Evolutionary conservation across 2,113 vertebrate genomes (phyloP).

Genomic region (Brachyhypopomus occidentalis): DNA sequence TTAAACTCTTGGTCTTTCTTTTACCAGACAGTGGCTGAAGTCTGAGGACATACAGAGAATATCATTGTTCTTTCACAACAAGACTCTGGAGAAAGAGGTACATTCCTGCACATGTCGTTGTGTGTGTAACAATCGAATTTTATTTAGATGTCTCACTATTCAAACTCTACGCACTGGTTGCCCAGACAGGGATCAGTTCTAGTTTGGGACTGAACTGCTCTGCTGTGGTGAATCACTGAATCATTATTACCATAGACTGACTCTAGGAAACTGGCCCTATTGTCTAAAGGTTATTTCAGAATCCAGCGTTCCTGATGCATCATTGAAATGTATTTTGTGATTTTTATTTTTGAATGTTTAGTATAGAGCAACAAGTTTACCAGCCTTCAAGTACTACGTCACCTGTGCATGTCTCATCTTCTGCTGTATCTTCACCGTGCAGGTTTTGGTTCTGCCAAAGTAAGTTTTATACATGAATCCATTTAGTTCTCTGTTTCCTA

Average conservation of each 20-base stretch:
- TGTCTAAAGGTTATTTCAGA: not conserved
- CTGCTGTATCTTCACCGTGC: conserved; percentile 93
- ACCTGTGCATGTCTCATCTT: conserved; percentile 95
- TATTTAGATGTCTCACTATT: not conserved
- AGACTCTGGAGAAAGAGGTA: conserved; percentile 94
- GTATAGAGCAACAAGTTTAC: conserved; percentile 92
- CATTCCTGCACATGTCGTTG: conserved; percentile 10
- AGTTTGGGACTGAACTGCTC: too few relatives aligned
- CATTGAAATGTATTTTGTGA: conserved; percentile 52
- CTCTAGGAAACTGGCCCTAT: too few relatives aligned
- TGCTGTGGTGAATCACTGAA: too few relatives aligned
- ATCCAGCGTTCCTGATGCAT: not conserved
- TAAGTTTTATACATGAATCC: conserved; percentile 69
- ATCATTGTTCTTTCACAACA: conserved; percentile 96
- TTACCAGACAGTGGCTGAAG: conserved; percentile 92
- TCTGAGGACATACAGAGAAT: conserved; percentile 98
- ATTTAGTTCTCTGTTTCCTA: not conserved
- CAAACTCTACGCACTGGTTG: not conserved
- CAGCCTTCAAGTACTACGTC: conserved; percentile 95
- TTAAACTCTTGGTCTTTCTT: conserved; percentile 33
- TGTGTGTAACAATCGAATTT: not conserved
- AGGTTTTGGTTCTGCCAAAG: conserved; percentile 92
- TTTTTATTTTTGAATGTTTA: conserved; percentile 57
- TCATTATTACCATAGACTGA: too few relatives aligned
- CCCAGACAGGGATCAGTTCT: too few relatives aligned